Evolutionary conservation across 2,888 invertebrate genomes (phyloP).

Genomic region (Lycophotia porphyrea): DNA sequence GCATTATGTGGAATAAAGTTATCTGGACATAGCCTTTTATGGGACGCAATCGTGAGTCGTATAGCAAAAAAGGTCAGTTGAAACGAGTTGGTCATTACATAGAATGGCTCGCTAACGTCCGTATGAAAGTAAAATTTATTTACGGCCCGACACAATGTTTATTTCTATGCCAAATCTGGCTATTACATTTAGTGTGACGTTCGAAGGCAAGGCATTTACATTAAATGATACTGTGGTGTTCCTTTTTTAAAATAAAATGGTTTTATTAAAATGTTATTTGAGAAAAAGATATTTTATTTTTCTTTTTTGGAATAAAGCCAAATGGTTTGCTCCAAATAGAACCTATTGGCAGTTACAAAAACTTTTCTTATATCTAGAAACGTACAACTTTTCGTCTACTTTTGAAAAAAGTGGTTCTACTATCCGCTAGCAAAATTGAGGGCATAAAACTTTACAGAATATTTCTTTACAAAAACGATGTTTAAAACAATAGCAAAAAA

Average conservation of each 20-base stretch:
- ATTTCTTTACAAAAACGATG: background rate
- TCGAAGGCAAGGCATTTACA: conserved; percentile 27
- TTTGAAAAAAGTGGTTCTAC: conserved; percentile 4
- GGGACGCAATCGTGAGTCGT: conserved; percentile 79
- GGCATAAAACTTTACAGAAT: background rate
- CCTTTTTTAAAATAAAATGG: conserved; percentile 15
- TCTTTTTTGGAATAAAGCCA: conserved; percentile 43
- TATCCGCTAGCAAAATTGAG: background rate
- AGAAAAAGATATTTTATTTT: conserved; percentile 10
- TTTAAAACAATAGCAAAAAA: background rate
- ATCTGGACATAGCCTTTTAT: conserved; percentile 89
- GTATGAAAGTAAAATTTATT: conserved; percentile 86
- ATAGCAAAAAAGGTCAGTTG: conserved; percentile 83
- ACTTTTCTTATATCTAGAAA: conserved; percentile 12
- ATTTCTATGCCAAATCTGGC: conserved; percentile 60
- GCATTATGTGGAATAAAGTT: conserved; percentile 88
- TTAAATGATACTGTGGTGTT: background rate
- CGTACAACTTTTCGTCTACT: background rate
- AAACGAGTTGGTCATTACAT: conserved; percentile 83
- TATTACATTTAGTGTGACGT: conserved; percentile 49
- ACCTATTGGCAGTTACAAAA: conserved; percentile 24
- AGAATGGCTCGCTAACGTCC: conserved; percentile 81
- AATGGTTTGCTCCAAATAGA: conserved; percentile 23
- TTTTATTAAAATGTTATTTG: conserved; percentile 14
- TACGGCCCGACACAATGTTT: conserved; percentile 62